Base-by-base conservation (phyloP, 2,113 vertebrate genomes). In the Engystomops pustulosus region DNA sequence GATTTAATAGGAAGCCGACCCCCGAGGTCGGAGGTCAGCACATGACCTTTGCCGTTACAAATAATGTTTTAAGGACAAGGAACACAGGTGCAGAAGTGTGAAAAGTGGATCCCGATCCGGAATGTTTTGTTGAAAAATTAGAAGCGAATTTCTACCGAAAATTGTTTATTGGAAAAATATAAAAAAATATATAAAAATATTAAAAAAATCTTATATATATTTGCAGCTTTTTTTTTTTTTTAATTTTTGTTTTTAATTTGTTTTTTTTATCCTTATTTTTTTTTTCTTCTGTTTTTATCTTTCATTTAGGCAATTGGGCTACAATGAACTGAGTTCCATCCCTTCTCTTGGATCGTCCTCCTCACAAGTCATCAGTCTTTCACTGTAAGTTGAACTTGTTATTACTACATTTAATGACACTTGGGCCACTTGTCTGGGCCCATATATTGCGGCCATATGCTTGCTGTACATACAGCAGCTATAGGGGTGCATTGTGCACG, bases 251-350 rank as follows among this genome's bases (percentile, higher is more conserved):
- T n/a, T n/a, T n/a, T n/a, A n/a, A n/a, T n/a, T n/a, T n/a, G n/a
- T n/a, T n/a, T n/a, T n/a, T n/a, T n/a, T n/a, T n/a, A n/a, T n/a
- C n/a, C n/a, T n/a, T n/a, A n/a, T n/a, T n/a, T n/a, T n/a, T n/a
- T n/a, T n/a, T n/a, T 38, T 27, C 8, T 62, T 20, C 23, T 62
- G 1, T 62, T 89, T 90, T 86, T n/a, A n/a, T n/a, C n/a, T 85
- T n/a, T 94, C 62, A 10, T 94, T 67, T 91, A 99, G 98, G 88
- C 92, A 89, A 68, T 89, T 99, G 91, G 95, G 93, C 90, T 93
- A 96, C 93, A 99, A 99, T 8, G 94, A 97, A 86, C 89, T 99
- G 93, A 95, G 92, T 10, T 85, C 92, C 55, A 91, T 99, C 81
- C 98, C 98, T 0, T 93, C 92, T 65, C 93, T 99, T 78, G 96